Base-by-base conservation (phyloP, 2,888 invertebrate genomes). In the Caenorhabditis wallacei region DNA sequence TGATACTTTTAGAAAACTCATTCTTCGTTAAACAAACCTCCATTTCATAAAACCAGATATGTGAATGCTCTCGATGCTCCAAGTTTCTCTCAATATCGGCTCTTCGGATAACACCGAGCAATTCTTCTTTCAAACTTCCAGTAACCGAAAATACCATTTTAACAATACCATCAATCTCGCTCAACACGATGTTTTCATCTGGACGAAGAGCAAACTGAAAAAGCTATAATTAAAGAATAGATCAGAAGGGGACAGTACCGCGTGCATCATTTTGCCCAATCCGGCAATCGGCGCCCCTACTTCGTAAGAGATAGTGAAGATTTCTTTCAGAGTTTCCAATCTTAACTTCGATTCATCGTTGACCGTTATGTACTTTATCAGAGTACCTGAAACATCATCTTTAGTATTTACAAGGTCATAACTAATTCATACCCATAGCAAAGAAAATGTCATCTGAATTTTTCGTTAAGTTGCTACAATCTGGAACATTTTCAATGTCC, bases 231-330 rank as follows among this genome's bases (percentile, higher is more conserved):
- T 30, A n/a, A n/a, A n/a, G n/a, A n/a, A n/a, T n/a, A n/a, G n/a
- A n/a, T n/a, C n/a, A n/a, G n/a, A n/a, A n/a, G n/a, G n/a, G n/a
- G n/a, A n/a, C n/a, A n/a, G n/a, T 69, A 78, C 78, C 63, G 68
- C 80, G 30, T 68, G 54, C 35, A 80, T 53, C 57, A 75, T 70
- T 22, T 75, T 56, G n/a, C 69, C 56, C 1, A 63, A 16, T 37
- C 81, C 70, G 18, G 40, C 26, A n/a, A 40, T 43, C 10, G 59
- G 30, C 2, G 75, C 22, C 35, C 66, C 75, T n/a, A 30, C 13
- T 57, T 64, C 40, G 54, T 70, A 57, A 10, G 57, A 48, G 18
- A 53, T 7, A 16, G 46, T 40, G 1, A 66, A 4, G n/a, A 79
- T 63, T 4, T 26, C 30, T 10, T 56, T 54, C 20, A 79, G 30